Conservation (phyloP, 2,797 vertebrate genomes). For the Pteronotus mesoamericanus region DNA sequence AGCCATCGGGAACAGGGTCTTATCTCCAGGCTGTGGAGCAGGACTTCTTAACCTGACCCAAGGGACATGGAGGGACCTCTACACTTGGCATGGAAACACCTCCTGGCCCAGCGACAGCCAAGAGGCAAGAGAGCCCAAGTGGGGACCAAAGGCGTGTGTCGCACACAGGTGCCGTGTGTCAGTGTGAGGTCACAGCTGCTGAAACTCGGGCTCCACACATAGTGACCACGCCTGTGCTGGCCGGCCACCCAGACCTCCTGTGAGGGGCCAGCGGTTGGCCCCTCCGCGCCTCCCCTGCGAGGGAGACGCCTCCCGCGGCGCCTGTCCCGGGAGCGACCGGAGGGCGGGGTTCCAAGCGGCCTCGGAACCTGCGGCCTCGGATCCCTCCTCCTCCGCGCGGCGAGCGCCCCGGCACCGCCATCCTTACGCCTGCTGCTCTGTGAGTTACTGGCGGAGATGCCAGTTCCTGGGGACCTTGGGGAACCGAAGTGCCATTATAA, state of each 20-base stretch:
- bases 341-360: not conserved
- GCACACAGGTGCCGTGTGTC: not conserved
- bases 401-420: too few relatives aligned
- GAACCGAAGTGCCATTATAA: not conserved
- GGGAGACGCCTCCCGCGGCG: too few relatives aligned
- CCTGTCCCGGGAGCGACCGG: not conserved
- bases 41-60: not conserved
- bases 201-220: not conserved
- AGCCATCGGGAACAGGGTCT: not conserved
- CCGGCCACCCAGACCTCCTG: not conserved
- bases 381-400: not conserved
- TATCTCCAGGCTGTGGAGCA: not conserved
- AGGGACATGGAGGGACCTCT: rapidly evolving
- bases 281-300: rapidly evolving
- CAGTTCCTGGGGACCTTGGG: not conserved
- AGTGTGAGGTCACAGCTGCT: not conserved
- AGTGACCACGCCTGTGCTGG: rapidly evolving
- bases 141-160: not conserved
- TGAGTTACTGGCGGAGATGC: not conserved
- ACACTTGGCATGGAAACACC: not conserved
- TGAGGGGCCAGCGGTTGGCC: rapidly evolving
- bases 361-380: too few relatives aligned
- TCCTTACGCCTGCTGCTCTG: not conserved
- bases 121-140: not conserved
- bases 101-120: not conserved